A percentile compares a stretch with the other conserved stretches of the same genome.
phyloP scores from a whole-genome alignment of 1,140 invertebrate genomes.

The Sesamia nonagrioides region DNA sequence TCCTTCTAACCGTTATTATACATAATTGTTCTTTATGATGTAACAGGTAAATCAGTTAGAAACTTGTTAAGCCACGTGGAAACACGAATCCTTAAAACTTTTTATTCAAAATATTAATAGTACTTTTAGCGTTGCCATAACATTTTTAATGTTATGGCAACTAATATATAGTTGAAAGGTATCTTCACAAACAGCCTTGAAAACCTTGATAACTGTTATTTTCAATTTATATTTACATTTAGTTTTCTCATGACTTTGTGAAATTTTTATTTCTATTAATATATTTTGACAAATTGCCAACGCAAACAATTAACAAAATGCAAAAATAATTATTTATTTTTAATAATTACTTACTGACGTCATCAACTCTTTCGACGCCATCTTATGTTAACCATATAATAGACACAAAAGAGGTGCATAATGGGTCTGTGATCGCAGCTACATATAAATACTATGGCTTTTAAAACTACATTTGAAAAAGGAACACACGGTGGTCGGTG shows the following conservation, averaged over 20 bases:
- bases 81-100: neutral
- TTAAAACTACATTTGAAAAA: slow-evolving; percentile 78
- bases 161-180: neutral
- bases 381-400: slow-evolving; percentile 72
- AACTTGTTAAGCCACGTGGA: slow-evolving; percentile 13
- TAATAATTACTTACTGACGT: slow-evolving; percentile 77
- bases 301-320: no score
- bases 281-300: no score
- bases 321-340: no score
- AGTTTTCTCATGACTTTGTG: neutral
- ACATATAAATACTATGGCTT: slow-evolving; percentile 55
- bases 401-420: slow-evolving; percentile 65
- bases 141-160: neutral
- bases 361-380: slow-evolving; percentile 73
- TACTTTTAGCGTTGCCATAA: slow-evolving; percentile 19
- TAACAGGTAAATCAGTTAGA: neutral
- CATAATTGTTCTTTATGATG: neutral
- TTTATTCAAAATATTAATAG: neutral
- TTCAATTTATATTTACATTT: neutral
- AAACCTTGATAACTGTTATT: neutral
- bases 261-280: slow-evolving; percentile 3
- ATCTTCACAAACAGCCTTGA: no score
- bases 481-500: slow-evolving; percentile 67
- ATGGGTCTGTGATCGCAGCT: slow-evolving; percentile 52
- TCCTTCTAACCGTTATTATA: neutral